Evolutionary conservation across 2,797 vertebrate genomes (phyloP), one percentile per base, ranked within the genome.

Genomic region (Octomys mimax): DNA sequence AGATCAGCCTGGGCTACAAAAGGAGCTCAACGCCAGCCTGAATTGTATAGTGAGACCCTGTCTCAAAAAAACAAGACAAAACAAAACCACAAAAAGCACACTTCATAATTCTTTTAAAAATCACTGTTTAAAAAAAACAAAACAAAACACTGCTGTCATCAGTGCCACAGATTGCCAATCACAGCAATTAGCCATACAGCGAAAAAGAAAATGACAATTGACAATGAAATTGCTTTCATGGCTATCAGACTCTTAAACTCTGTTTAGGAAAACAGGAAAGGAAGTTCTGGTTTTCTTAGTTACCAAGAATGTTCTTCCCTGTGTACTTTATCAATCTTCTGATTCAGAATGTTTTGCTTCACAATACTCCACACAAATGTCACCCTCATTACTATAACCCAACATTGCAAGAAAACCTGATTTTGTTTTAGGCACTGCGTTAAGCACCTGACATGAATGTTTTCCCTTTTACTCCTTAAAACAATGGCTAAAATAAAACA

Each of bases 161-260:
- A 84, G n/a, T 22, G 73, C 39, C 28, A 75, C 1, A 88, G 78
- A 61, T 1, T 87, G 82, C 68, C 91, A 87, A 62, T 13, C 24
- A 22, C 87, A 87, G 78, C 86, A 92, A 92, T 21, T 89, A 87
- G 33, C 42, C 70, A 92, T 52, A 62, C 22, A 66, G 42, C 46
- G 77, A 95, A 82, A 49, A 66, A 71, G 85, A 64, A 71, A 92
- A 75, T 68, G 59, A 86, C 95, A 94, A 94, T 1, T 54, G 46
- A 88, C 82, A 96, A 91, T 92, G 70, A 82, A 94, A 68, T 0
- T 68, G 84, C 75, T 82, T 92, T 94, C 94, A 36, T 22, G 31
- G 28, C 78, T 49, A 57, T 10, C 3, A 80, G 31, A 85, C 77
- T 82, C 75, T 66, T 81, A 73, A 68, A 49, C 79, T 79, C 14